These are phyloP conservation scores for Myotis findleyi DNA, from an alignment of 2,797 vertebrate genomes.

Conservation along the genomic window DNA sequence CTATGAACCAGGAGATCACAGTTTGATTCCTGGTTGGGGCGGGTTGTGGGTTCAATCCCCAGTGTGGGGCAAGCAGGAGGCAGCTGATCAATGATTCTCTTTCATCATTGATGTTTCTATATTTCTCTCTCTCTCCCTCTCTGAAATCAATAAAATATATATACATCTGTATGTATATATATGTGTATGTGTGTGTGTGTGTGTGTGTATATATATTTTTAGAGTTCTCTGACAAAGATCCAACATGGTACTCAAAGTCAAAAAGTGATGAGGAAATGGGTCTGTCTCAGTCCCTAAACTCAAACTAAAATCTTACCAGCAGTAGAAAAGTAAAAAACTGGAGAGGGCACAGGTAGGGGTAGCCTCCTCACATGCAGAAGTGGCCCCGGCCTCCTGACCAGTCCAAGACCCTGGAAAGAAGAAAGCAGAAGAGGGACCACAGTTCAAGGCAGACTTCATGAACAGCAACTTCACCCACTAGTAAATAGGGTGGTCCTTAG, in stretches of 20 bases:
- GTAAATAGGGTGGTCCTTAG: not conserved
- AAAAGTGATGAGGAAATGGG: not conserved
- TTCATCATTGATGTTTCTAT: too few species aligned
- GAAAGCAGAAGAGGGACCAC: not conserved
- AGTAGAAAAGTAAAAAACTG: not conserved
- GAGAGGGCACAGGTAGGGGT: not conserved
- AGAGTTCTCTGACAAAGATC: not conserved
- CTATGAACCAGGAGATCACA: too few species aligned
- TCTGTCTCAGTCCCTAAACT: not conserved
- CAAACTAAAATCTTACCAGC: slow-evolving; percentile 26
- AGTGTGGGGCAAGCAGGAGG: too few species aligned
- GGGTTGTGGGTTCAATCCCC: too few species aligned
- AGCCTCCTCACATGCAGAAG: not conserved
- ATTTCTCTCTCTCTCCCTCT: too few species aligned
- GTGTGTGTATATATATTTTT: too few species aligned
- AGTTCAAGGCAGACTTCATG: not conserved
- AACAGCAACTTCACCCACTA: not conserved
- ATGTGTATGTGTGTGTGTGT: too few species aligned
- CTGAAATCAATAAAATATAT: too few species aligned
- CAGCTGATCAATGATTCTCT: too few species aligned
- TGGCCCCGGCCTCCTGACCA: not conserved
- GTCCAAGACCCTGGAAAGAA: not conserved
- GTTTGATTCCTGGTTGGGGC: too few species aligned
- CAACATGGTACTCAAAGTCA: not conserved
- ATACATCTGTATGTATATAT: too few species aligned